Evolutionary conservation across 2,797 vertebrate genomes (phyloP).

Genomic region (Tadarida brasiliensis): DNA sequence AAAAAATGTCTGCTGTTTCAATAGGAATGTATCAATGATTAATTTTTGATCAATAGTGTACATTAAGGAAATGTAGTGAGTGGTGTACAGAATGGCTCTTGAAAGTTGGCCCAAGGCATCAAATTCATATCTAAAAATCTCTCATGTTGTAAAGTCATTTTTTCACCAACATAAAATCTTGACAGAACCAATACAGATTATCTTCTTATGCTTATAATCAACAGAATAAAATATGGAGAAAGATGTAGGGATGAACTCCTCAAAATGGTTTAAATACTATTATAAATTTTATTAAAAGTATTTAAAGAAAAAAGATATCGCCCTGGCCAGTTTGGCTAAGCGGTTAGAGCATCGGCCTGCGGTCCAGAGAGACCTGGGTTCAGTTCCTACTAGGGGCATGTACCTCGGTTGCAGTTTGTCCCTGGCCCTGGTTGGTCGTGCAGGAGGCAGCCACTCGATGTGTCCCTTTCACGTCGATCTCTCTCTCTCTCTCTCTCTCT

Average conservation of each 20-base stretch:
- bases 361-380: too few relatives aligned
- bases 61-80: background rate
- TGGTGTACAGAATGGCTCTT: background rate
- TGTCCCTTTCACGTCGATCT: too few relatives aligned
- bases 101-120: background rate
- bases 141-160: conserved; percentile 18
- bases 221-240: conserved; percentile 16
- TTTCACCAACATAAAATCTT: conserved; percentile 38
- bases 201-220: background rate
- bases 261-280: conserved; percentile 8
- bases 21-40: background rate
- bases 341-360: too few relatives aligned
- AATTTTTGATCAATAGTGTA: conserved; percentile 3
- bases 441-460: too few relatives aligned
- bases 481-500: too few relatives aligned
- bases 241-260: background rate
- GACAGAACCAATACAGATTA: background rate
- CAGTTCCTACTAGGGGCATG: too few relatives aligned
- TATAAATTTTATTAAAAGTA: background rate
- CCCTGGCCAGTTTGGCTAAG: too few relatives aligned
- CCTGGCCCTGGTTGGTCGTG: too few relatives aligned
- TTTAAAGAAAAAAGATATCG: conserved; percentile 41
- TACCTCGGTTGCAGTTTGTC: too few relatives aligned
- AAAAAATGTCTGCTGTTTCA: background rate
- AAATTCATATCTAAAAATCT: conserved; percentile 29